Evolutionary conservation across 2,888 invertebrate species (phyloP).

Genomic region (Itoplectis maculator): DNA sequence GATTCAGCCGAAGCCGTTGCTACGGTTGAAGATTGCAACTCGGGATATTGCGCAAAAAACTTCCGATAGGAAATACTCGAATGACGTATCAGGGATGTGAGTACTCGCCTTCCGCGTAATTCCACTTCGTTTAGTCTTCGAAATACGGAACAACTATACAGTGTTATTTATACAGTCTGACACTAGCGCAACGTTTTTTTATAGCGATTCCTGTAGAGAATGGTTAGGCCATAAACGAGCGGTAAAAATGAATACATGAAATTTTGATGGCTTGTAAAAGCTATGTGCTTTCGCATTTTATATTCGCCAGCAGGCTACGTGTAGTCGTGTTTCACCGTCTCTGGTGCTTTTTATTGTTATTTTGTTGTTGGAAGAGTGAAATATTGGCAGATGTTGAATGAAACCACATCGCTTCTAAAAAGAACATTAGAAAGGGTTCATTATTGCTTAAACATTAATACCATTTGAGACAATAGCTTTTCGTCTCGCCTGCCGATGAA

Average conservation of each 20-base stretch:
- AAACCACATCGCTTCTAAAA: not conserved
- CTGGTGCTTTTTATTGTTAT: not conserved
- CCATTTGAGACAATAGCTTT: too few relatives aligned
- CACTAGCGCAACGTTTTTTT: not conserved
- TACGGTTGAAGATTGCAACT: not conserved
- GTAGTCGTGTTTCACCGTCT: not conserved
- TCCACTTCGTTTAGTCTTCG: not conserved
- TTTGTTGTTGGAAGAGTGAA: not conserved
- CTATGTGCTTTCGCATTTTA: not conserved
- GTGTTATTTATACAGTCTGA: not conserved
- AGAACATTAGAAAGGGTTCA: too few relatives aligned
- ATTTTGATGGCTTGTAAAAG: not conserved
- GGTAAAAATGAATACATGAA: not conserved
- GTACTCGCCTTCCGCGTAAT: not conserved
- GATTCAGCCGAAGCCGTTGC: not conserved
- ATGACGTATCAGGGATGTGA: not conserved
- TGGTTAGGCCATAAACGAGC: not conserved
- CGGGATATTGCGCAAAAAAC: not conserved
- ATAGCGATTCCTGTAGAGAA: not conserved
- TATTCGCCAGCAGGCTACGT: not conserved
- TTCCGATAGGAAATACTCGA: not conserved
- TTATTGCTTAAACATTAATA: too few relatives aligned
- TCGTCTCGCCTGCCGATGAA: too few relatives aligned
- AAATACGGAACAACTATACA: not conserved
- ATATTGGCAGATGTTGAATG: not conserved